A percentile compares a stretch with the other conserved stretches of the same genome.
Evolutionary conservation across 1,140 invertebrate genomes (phyloP).

Genomic region (Apolygus lucorum): DNA sequence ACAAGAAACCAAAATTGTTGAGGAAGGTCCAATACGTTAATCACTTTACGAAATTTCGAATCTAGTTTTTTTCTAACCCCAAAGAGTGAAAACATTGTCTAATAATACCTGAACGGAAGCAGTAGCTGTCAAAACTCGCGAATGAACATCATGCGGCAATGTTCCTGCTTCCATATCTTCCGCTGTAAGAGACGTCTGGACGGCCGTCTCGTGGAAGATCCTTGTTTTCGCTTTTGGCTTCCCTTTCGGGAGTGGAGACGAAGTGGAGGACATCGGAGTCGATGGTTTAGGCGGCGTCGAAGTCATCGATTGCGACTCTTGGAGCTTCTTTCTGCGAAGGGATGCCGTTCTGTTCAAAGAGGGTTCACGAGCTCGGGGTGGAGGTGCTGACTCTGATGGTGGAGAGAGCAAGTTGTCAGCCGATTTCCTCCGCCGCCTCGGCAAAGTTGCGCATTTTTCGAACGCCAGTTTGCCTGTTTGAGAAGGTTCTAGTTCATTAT

Average conservation of each 20-base stretch:
- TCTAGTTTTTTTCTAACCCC: too few species aligned
- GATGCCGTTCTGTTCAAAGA: conserved; percentile 36
- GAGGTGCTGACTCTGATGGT: conserved; percentile 35
- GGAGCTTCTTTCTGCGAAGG: conserved; percentile 34
- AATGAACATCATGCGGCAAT: conserved; percentile 23
- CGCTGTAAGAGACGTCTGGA: conserved; percentile 62
- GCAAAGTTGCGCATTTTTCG: conserved; percentile 65
- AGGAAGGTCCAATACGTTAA: too few species aligned
- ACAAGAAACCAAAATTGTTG: too few species aligned
- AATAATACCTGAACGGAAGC: conserved; percentile 31
- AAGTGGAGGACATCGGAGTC: conserved; percentile 37
- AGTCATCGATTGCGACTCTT: conserved; percentile 17
- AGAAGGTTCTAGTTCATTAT: too few species aligned
- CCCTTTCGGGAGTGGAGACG: conserved; percentile 25
- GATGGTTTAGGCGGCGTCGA: conserved; percentile 30
- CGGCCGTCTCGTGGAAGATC: conserved; percentile 67
- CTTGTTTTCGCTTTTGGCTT: conserved; percentile 45
- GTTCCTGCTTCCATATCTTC: conserved; percentile 58
- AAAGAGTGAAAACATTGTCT: too few species aligned
- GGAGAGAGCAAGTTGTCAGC: conserved; percentile 27
- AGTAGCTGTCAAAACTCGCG: conserved; percentile 29
- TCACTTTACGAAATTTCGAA: too few species aligned
- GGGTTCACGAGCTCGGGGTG: conserved; percentile 34
- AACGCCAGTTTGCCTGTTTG: conserved; percentile 44
- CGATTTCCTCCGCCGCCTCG: conserved; percentile 47